Evolutionary conservation across 92 coral and sea anemone species (phyloP).

Genomic region (Desmophyllum pertusum): DNA sequence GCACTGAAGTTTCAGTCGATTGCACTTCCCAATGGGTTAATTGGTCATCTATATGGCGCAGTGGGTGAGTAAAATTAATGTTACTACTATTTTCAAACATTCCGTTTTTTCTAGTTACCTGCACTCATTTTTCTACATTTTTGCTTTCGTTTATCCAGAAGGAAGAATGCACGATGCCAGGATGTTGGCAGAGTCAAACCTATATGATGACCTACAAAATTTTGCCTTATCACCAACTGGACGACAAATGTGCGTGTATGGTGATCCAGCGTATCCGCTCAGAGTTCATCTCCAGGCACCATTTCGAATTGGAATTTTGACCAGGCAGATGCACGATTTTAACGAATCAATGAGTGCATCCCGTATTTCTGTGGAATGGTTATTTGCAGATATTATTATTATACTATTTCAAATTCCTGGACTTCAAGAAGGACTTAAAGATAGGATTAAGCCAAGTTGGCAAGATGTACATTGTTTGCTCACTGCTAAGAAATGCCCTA

Average conservation of each 20-base stretch:
- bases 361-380: slow-evolving; percentile 61
- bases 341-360: slow-evolving; percentile 58
- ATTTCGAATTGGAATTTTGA: slow-evolving; percentile 42
- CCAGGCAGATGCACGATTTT: slow-evolving; percentile 41
- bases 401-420: slow-evolving; percentile 47
- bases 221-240: slow-evolving; percentile 50
- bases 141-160: slow-evolving; percentile 37
- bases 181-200: slow-evolving; percentile 49
- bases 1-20: slow-evolving; percentile 37
- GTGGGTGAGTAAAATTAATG: slow-evolving; percentile 40
- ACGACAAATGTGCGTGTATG: too few relatives aligned
- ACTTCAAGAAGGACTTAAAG: slow-evolving; percentile 51
- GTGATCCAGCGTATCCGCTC: too few relatives aligned
- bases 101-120: slow-evolving; percentile 28
- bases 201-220: slow-evolving; percentile 42
- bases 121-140: slow-evolving; percentile 30
- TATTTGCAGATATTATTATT: slow-evolving; percentile 51
- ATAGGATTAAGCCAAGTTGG: slow-evolving; percentile 42
- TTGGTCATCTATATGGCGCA: slow-evolving; percentile 44
- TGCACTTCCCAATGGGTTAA: slow-evolving; percentile 42
- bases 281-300: slow-evolving; percentile 47
- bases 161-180: slow-evolving; percentile 64
- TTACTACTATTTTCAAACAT: slow-evolving; percentile 26
- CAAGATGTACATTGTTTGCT: too few relatives aligned
- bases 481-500: too few relatives aligned